Conservation (phyloP, 2,888 invertebrate genomes). For the Protophormia terraenovae region DNA sequence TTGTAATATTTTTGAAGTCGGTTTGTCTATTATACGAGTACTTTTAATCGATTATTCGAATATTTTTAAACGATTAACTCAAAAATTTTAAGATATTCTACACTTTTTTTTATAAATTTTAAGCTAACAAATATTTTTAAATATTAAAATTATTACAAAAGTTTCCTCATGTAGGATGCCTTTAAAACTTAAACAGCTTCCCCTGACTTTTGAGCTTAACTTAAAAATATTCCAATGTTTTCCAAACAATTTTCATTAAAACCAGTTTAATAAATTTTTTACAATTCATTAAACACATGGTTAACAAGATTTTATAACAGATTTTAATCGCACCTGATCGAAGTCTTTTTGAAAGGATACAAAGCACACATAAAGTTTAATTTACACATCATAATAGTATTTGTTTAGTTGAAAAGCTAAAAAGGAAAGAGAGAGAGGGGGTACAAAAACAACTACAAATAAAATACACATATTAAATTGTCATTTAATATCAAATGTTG, state of each 20-base stretch:
- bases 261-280: conserved; percentile 46
- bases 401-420: neutral
- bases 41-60: too few relatives aligned
- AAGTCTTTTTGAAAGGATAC: conserved; percentile 56
- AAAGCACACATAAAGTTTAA: neutral
- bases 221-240: neutral
- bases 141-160: too few relatives aligned
- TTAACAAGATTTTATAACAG: conserved; percentile 57
- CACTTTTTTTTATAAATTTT: too few relatives aligned
- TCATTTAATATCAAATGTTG: conserved; percentile 40
- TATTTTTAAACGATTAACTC: too few relatives aligned
- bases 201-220: neutral
- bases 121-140: too few relatives aligned
- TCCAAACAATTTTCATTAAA: conserved; percentile 29
- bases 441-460: neutral
- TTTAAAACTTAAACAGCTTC: neutral
- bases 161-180: conserved; percentile 11
- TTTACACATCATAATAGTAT: neutral
- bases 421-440: neutral
- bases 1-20: too few relatives aligned
- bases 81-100: too few relatives aligned
- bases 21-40: too few relatives aligned
- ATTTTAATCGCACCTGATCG: conserved; percentile 57
- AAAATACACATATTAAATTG: conserved; percentile 29
- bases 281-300: conserved; percentile 63